Conservation (phyloP, 2,113 vertebrate genomes). For the Regulus satrapa region DNA sequence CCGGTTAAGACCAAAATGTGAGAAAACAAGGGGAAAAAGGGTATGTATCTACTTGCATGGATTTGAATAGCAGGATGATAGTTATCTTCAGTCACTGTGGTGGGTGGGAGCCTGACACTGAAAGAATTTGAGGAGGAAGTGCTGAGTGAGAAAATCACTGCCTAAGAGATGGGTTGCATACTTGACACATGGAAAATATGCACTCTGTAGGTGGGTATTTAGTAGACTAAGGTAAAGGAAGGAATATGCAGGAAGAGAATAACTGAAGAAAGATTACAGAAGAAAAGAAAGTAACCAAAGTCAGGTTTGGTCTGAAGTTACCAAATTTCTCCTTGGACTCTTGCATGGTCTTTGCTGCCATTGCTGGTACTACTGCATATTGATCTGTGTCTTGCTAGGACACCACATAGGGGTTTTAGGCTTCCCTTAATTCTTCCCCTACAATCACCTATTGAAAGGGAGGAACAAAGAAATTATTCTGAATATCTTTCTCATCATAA, state of each 20-base stretch:
- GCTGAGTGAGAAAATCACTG: conserved; percentile 57
- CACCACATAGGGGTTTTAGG: background rate
- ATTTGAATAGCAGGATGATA: conserved; percentile 54
- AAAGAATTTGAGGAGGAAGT: conserved; percentile 62
- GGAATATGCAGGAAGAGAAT: background rate
- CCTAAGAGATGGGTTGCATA: conserved; percentile 31
- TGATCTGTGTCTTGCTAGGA: background rate
- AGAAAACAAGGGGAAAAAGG: background rate
- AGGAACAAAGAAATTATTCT: conserved; percentile 21
- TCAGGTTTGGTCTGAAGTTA: background rate
- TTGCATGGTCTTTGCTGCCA: background rate
- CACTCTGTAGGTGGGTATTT: conserved; percentile 37
- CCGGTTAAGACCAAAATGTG: conserved; percentile 4
- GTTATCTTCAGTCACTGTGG: conserved; percentile 46
- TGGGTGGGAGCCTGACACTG: conserved; percentile 44
- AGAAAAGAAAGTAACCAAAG: background rate
- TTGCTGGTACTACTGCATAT: background rate
- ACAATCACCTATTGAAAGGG: background rate
- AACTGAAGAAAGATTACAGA: background rate
- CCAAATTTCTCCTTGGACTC: background rate
- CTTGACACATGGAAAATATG: conserved; percentile 41
- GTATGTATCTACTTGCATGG: conserved; percentile 39
- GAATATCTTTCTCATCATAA: conserved; percentile 38
- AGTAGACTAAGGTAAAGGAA: background rate
- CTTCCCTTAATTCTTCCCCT: background rate